Evolutionary conservation across 1,140 invertebrate genomes (phyloP).

Genomic region (Planococcus citri): DNA sequence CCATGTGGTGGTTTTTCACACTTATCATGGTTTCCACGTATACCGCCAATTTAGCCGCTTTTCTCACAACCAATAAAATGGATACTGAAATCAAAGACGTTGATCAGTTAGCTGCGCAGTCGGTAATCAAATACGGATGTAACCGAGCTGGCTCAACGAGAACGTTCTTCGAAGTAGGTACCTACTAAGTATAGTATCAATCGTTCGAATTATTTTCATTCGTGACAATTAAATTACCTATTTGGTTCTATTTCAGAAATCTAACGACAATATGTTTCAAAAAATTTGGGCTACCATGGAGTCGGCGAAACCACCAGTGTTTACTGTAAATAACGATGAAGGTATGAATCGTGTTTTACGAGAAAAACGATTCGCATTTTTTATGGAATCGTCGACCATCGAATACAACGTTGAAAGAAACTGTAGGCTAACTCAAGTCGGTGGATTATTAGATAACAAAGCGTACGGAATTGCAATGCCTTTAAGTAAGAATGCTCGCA

Average conservation of each 20-base stretch:
- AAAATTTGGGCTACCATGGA: constrained; percentile 72
- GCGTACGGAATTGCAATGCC: constrained; percentile 68
- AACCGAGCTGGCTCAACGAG: constrained; percentile 60
- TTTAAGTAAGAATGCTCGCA: constrained; percentile 58
- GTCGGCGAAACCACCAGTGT: constrained; percentile 58
- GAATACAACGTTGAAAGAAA: constrained; percentile 63
- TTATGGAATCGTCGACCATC: constrained; percentile 77
- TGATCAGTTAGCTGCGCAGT: constrained; percentile 79
- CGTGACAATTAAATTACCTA: too few relatives aligned
- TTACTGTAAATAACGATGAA: constrained; percentile 62
- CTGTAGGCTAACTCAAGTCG: constrained; percentile 67
- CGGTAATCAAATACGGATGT: constrained; percentile 76
- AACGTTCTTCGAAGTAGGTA: constrained; percentile 55
- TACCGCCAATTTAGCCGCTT: constrained; percentile 90
- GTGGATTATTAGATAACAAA: constrained; percentile 61
- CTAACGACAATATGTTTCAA: constrained; percentile 57
- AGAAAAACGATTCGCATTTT: constrained; percentile 59
- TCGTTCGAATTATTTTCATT: too few relatives aligned
- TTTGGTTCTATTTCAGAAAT: constrained; percentile 41
- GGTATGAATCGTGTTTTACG: constrained; percentile 68
- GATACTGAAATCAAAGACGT: constrained; percentile 72
- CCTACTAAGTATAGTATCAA: too few relatives aligned
- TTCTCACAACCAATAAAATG: constrained; percentile 75
- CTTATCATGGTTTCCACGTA: constrained; percentile 94
- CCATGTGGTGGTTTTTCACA: constrained; percentile 93